phyloP scores from a whole-genome alignment of 1,140 invertebrate species.

The Drosophila repletoides region DNA sequence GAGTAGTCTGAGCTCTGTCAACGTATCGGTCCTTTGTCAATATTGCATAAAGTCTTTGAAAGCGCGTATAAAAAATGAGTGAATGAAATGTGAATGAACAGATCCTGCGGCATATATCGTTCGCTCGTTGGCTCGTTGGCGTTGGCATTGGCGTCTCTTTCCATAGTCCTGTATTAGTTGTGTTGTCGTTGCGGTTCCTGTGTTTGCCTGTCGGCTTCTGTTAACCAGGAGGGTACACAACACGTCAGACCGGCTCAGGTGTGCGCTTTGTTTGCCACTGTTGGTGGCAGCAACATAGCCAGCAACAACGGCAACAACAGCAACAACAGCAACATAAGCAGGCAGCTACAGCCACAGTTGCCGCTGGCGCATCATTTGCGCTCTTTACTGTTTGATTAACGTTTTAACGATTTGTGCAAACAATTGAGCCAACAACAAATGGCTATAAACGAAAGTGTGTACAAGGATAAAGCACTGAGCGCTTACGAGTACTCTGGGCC shows the following conservation, averaged over 20 bases:
- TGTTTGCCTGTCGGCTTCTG: constrained; percentile 47
- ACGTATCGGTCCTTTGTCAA: constrained; percentile 13
- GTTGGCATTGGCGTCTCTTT: neutral
- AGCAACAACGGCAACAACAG: neutral
- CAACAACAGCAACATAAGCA: neutral
- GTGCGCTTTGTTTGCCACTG: constrained; percentile 46
- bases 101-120: constrained; percentile 31
- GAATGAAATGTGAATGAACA: constrained; percentile 39
- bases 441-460: constrained; percentile 12
- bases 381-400: constrained; percentile 77
- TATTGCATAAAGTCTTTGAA: constrained; percentile 43
- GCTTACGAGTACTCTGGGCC: neutral
- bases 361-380: constrained; percentile 59
- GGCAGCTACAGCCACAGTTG: constrained; percentile 4
- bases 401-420: constrained; percentile 77
- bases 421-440: constrained; percentile 51
- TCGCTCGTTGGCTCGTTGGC: no score
- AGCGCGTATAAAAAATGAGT: constrained; percentile 40
- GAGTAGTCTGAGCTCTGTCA: no score
- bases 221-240: constrained; percentile 53
- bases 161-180: constrained; percentile 2
- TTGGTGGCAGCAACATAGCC: constrained; percentile 3
- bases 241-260: constrained; percentile 28
- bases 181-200: constrained; percentile 10
- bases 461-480: constrained; percentile 1